These are phyloP conservation scores for Simalia tracyae DNA, from an alignment of 2,797 vertebrate species.

Conservation along the genomic window DNA sequence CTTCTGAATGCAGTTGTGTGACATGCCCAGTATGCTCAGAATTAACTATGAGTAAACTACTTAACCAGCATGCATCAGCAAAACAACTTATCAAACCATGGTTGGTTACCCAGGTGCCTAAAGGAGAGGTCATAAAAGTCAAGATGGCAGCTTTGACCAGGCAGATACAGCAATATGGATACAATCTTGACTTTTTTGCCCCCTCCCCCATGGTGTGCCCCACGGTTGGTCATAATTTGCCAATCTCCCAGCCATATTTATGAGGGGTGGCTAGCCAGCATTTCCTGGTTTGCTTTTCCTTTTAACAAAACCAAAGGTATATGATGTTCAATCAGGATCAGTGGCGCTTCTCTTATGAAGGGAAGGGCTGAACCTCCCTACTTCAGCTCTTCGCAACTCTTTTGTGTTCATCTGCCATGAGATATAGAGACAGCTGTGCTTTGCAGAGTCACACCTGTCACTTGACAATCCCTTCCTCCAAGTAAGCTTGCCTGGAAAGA, in stretches of 20 bases:
- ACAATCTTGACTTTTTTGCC: not conserved
- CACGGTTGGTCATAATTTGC: not conserved
- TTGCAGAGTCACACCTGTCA: not conserved
- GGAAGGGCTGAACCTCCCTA: not conserved
- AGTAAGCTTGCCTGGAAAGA: not conserved
- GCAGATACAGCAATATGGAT: not conserved
- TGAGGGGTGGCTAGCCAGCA: not conserved
- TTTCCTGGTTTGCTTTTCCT: not conserved
- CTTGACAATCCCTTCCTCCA: not conserved
- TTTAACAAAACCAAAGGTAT: not conserved
- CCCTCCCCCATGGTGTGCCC: not conserved
- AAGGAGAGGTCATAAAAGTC: not conserved
- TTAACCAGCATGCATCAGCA: not conserved
- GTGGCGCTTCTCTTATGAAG: not conserved
- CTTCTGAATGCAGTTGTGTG: not conserved
- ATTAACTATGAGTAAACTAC: not conserved
- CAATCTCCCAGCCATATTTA: not conserved
- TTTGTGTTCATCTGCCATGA: not conserved
- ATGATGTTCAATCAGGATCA: not conserved
- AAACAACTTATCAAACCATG: not conserved
- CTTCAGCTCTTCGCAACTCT: not conserved
- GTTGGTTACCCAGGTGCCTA: not conserved
- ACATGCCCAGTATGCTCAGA: not conserved
- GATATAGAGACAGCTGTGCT: not conserved
- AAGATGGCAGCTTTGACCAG: not conserved